phyloP scores from a whole-genome alignment of 2,888 invertebrate genomes.

The Anthrax anthrax region DNA sequence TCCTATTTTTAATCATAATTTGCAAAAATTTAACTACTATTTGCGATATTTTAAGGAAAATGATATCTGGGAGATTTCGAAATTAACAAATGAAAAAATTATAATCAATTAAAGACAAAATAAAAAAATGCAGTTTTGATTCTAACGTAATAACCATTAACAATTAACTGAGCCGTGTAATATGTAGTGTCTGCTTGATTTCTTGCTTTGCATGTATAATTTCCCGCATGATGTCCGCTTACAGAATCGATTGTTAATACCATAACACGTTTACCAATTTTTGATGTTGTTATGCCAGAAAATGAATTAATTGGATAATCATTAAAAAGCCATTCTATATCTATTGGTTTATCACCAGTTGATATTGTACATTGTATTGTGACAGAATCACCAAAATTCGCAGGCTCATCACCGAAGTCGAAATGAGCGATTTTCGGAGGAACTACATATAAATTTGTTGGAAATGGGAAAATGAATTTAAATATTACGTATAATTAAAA shows the following conservation, averaged over 20 bases:
- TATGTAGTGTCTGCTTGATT: slow-evolving; percentile 41
- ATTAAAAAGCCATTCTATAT: slow-evolving; percentile 50
- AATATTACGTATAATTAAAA: no score
- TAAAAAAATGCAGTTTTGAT: no score
- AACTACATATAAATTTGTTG: slow-evolving; percentile 24
- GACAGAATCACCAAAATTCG: slow-evolving; percentile 49
- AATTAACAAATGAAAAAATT: no score
- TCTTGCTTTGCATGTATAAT: slow-evolving; percentile 41
- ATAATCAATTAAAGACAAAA: no score
- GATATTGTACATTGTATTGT: slow-evolving; percentile 47
- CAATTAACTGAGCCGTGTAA: slow-evolving; percentile 38
- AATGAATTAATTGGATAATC: slow-evolving; percentile 47
- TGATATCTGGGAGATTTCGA: no score
- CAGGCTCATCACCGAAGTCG: slow-evolving; percentile 41
- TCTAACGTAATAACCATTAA: slow-evolving; percentile 35
- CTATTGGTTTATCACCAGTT: slow-evolving; percentile 54
- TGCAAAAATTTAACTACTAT: no score
- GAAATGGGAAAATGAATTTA: neutral
- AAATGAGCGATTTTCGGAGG: slow-evolving; percentile 37
- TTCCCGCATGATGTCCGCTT: slow-evolving; percentile 40
- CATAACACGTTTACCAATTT: slow-evolving; percentile 39
- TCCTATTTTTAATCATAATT: no score
- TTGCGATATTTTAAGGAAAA: no score
- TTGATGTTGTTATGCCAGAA: slow-evolving; percentile 34
- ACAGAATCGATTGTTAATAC: slow-evolving; percentile 43